Evolutionary conservation across 2,888 invertebrate species (phyloP), one percentile per base, ranked within the genome.

Genomic region (Linnaemya tessellans): DNA sequence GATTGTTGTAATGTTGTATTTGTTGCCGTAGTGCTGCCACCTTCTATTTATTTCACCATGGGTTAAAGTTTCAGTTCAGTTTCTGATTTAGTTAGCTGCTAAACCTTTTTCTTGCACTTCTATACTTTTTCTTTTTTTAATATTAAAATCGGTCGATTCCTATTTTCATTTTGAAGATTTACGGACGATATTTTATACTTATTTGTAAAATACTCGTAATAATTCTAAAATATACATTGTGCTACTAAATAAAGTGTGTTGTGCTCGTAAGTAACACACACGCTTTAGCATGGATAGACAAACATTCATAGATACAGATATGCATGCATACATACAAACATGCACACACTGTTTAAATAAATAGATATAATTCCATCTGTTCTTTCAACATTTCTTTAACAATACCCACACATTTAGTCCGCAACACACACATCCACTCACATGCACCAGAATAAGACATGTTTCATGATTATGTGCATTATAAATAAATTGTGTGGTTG

Each of bases 401-500:
- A 41, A 38, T 75, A 62, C 67, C 38, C 73, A 73, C 83, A 74
- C 70, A 80, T 51, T 74, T 67, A 51, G 35, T 25, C n/a, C 51
- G 13, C 58, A 5, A 78, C 54, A 38, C 51, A 46, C 68, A 65
- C 51, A 35, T 35, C 38, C 51, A 15, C 54, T 20, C n/a, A 20
- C 43, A 22, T 35, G 22, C 49, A 56, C 1, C 35, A 3, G 20
- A 25, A 41, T 10, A 54, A 43, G 5, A 43, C n/a, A 54, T 22
- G 18, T 46, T 35, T 41, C 46, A 5, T 38, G 35, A n/a, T 18
- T 46, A 71, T 49, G 20, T 22, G 43, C 15, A 43, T 43, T 11
- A 43, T 43, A 43, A 43, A 43, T 43, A 43, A 13, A 8, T 38
- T 10, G 38, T 38, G 8, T 38, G 38, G 8, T 8, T 38, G 38